phyloP scores from a whole-genome alignment of 1,140 invertebrate species.

The Gonioctena quinquepunctata region DNA sequence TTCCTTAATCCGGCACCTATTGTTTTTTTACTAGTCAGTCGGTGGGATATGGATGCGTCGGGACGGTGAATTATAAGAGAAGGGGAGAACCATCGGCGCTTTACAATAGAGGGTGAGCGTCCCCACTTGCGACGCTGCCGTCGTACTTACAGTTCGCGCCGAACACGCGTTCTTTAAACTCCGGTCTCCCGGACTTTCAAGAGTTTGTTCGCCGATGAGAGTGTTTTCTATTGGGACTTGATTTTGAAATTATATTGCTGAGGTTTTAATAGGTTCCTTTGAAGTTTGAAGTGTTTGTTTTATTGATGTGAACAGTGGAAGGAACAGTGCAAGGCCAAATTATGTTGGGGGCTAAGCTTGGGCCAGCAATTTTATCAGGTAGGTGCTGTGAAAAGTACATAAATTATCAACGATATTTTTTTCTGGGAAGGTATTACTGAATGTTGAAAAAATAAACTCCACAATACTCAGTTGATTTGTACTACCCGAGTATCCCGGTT shows the following conservation, averaged over 20 bases:
- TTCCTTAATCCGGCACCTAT: slow-evolving; percentile 5
- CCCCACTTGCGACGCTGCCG: slow-evolving; percentile 30
- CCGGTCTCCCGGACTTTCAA: slow-evolving; percentile 10
- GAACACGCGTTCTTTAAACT: slow-evolving; percentile 40
- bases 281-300: background rate
- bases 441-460: no score
- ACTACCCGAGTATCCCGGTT: no score
- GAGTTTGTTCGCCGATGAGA: background rate
- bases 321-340: no score
- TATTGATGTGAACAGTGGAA: background rate
- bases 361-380: background rate
- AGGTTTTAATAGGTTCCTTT: background rate
- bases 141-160: slow-evolving; percentile 32
- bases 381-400: no score
- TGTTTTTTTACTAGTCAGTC: slow-evolving; percentile 9
- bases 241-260: background rate
- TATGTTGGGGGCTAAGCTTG: background rate
- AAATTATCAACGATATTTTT: no score
- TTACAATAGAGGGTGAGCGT: slow-evolving; percentile 31
- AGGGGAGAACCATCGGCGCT: slow-evolving; percentile 29
- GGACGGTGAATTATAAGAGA: slow-evolving; percentile 24
- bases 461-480: no score
- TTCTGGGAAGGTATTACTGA: no score
- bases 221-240: background rate
- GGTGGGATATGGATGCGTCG: slow-evolving; percentile 25